Base-by-base conservation (phyloP, 2,113 vertebrate species). In the Regulus satrapa region DNA sequence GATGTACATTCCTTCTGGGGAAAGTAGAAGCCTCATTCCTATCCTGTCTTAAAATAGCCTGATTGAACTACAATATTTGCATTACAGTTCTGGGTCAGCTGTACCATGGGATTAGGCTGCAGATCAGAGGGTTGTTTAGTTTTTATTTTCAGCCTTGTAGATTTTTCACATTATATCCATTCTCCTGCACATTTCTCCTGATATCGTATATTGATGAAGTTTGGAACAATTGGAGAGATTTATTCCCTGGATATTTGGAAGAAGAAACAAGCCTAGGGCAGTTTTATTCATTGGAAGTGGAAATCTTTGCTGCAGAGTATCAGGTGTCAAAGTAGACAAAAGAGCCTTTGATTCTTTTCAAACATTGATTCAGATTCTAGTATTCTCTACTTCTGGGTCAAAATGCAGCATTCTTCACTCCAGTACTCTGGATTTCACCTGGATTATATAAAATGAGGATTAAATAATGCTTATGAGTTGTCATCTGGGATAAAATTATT, bases 51-150 rank as follows among this genome's bases (percentile, higher is more conserved):
- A 97, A 98, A 97, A 97, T 97, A 97, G 95, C 97, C 94, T 76
- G 95, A 94, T 48, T 55, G 95, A 97, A 91, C 51, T 95, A 84
- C 94, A 96, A 92, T 97, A 97, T 97, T 96, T 97, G 95, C 96
- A 96, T 96, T 95, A 97, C 94, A 97, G 96, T 97, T 97, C 97
- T 97, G 94, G 97, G 85, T 97, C 96, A 97, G 90, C 96, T 92
- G 95, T 88, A 94, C 94, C 95, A 40, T 85, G 96, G 94, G 97
- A 97, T 78, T 95, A 78, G 10, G 36, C 3, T 78, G 82, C 91
- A 95, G 87, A 95, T 94, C 89, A 95, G 91, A 89, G 87, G 34
- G 72, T 85, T 95, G 85, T 94, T 95, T 79, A 93, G 95, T 83
- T 94, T 95, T 95, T 96, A 68, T 92, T 94, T 96, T 90, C 94